phyloP scores from a whole-genome alignment of 64 coral and sea anemone species.

The Actinia equina region DNA sequence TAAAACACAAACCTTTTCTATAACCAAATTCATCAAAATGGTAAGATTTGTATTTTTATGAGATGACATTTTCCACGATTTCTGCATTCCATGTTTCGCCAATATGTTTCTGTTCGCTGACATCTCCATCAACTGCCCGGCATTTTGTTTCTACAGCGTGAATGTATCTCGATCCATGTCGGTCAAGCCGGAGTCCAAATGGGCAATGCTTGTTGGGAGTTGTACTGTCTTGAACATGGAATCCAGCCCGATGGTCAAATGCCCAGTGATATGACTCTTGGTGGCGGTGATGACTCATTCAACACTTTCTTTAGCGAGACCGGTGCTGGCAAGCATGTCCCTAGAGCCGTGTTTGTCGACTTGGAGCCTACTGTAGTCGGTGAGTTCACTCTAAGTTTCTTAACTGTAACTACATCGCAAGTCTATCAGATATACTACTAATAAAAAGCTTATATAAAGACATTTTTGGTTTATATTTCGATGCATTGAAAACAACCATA shows the following conservation, averaged over 20 bases:
- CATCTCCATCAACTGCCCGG: background rate
- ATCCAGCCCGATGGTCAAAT: constrained; percentile 62
- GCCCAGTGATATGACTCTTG: constrained; percentile 17
- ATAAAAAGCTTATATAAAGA: too few relatives aligned
- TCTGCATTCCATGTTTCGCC: background rate
- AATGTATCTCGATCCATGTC: constrained; percentile 73
- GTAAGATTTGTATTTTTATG: background rate
- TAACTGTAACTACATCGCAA: background rate
- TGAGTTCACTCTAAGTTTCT: constrained; percentile 16
- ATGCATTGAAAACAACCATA: too few relatives aligned
- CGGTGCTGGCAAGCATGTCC: constrained; percentile 64
- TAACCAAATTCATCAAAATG: background rate
- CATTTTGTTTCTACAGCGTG: constrained; percentile 40
- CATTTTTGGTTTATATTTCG: too few relatives aligned
- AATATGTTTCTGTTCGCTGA: background rate
- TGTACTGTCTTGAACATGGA: constrained; percentile 76
- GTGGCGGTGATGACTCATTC: constrained; percentile 63
- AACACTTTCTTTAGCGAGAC: constrained; percentile 80
- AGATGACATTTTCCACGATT: background rate
- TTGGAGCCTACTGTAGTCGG: constrained; percentile 83
- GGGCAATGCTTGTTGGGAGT: constrained; percentile 79
- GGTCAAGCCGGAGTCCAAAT: constrained; percentile 82
- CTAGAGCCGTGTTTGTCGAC: constrained; percentile 76
- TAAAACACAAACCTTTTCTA: background rate
- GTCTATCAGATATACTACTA: too few relatives aligned